phyloP scores from a whole-genome alignment of 2,113 vertebrate species.

The Zosterops borbonicus region DNA sequence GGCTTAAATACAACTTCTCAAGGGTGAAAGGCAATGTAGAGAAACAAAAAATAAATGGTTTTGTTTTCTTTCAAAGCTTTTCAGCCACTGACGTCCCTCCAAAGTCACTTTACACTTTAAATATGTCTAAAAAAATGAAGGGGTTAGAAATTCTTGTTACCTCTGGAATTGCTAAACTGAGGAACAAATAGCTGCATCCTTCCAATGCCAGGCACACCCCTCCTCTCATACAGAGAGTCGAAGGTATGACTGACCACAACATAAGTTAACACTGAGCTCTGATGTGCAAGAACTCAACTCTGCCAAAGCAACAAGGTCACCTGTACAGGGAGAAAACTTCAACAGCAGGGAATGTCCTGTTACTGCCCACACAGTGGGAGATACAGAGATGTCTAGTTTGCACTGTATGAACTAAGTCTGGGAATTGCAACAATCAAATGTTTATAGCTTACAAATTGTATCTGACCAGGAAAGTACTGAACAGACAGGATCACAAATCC shows the following conservation, averaged over 20 bases:
- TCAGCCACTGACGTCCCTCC: neutral
- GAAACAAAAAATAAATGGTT: neutral
- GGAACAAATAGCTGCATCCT: neutral
- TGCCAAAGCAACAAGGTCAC: neutral
- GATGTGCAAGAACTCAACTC: neutral
- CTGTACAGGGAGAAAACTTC: neutral
- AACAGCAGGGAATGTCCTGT: neutral
- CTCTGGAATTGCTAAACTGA: neutral
- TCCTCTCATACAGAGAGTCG: neutral
- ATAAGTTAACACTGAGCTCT: neutral
- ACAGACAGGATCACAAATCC: neutral
- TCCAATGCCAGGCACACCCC: neutral
- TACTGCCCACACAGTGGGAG: neutral
- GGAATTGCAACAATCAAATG: neutral
- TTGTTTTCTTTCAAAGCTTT: neutral
- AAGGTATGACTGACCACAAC: neutral
- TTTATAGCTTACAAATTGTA: neutral
- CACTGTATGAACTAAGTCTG: neutral
- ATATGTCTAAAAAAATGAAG: neutral
- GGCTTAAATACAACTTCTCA: neutral
- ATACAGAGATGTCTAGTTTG: rapidly evolving
- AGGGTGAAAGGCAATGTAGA: neutral
- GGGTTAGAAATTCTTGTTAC: neutral
- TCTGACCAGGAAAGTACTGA: neutral
- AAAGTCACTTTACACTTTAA: neutral